Evolutionary conservation across 2,888 invertebrate genomes (phyloP), one percentile per base, ranked within the genome.

Genomic region (Ditula angustiorana): DNA sequence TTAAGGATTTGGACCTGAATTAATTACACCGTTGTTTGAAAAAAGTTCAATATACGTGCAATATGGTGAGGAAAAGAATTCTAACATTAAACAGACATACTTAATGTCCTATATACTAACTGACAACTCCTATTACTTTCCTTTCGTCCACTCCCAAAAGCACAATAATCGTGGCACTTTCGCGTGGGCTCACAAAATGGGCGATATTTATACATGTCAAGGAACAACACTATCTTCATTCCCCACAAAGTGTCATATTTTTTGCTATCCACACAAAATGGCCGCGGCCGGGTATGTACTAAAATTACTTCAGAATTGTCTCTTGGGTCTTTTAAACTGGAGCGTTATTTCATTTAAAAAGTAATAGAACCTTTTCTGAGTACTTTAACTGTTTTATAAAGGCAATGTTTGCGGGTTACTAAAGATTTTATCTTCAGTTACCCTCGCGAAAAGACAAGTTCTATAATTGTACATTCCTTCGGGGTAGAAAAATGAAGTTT

Each of bases 191-290:
- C 26, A 19, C 26, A 30, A 59, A 59, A 64, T 64, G 64, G 28
- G 59, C 53, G 26, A 35, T 37, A 64, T 64, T 64, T 59, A 59
- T 64, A 35, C 30, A 47, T 46, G 64, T 59, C 58, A 64, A 11
- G 58, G 13, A 35, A 52, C 37, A 59, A 53, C 64, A 46, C 46
- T 59, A 53, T 59, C 64, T 28, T 53, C 53, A 46, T 63, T 63
- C 58, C 23, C 64, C 52, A 21, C 21, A 46, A 52, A 52, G 63
- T 52, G 44, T 52, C 37, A 26, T 33, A 44, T 52, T 61, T 44
- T 53, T 52, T 52, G 30, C 24, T 30, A 57, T 44, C 5, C 57
- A 5, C 37, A 28, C 11, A 37, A 57, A 50, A 57, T 56, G 11
- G 35, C n/a, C 19, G 28, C 46, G 24, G 33, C 28, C 28, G 16